phyloP scores from a whole-genome alignment of 2,113 vertebrate species.

The Xenopus borealis region DNA sequence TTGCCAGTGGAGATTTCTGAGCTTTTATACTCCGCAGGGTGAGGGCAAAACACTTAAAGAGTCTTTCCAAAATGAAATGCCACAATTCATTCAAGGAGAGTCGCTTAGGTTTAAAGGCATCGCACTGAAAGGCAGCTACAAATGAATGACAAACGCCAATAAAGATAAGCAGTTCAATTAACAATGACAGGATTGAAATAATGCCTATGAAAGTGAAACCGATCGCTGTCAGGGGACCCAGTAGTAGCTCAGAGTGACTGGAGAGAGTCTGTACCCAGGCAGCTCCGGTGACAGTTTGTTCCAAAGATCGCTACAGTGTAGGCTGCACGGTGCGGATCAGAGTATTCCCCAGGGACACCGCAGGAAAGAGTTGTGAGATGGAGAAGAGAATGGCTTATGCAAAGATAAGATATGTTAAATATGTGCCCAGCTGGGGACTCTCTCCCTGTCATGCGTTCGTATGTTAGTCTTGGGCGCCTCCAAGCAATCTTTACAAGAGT shows the following conservation, averaged over 20 bases:
- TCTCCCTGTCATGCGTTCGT: conserved; percentile 22
- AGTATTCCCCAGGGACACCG: conserved; percentile 4
- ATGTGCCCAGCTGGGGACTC: conserved; percentile 25
- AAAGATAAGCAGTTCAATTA: conserved; percentile 11
- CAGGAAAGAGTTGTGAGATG: not conserved
- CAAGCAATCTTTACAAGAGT: not conserved
- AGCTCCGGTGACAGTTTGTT: not conserved
- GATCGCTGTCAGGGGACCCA: conserved; percentile 13
- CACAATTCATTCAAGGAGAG: too few relatives aligned
- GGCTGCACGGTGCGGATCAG: not conserved
- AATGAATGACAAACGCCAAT: not conserved
- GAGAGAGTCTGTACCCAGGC: too few relatives aligned
- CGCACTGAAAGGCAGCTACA: not conserved
- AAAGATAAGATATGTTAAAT: conserved; percentile 14
- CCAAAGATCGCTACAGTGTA: conserved; percentile 2
- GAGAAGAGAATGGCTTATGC: not conserved
- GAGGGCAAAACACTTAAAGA: too few relatives aligned
- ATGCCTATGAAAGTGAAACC: not conserved
- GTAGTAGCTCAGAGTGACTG: not conserved
- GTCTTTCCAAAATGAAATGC: too few relatives aligned
- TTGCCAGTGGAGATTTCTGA: too few relatives aligned
- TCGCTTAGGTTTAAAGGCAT: not conserved
- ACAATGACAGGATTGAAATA: not conserved
- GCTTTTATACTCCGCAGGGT: too few relatives aligned
- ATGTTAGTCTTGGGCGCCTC: not conserved